These are phyloP conservation scores for Pangasius sanitwongsei DNA, from an alignment of 2,797 vertebrate species.

Conservation along the genomic window DNA sequence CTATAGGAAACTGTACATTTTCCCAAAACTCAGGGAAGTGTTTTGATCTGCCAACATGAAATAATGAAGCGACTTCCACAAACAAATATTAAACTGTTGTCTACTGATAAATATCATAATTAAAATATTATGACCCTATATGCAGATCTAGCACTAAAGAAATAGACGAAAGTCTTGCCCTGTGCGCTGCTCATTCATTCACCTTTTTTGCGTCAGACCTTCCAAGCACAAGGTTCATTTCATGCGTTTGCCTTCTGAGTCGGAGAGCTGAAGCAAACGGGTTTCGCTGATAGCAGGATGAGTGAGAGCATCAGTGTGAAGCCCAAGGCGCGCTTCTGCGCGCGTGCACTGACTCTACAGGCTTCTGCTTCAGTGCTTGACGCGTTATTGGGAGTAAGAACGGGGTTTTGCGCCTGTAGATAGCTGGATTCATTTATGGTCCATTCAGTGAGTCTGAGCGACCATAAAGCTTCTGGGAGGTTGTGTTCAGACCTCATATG, in stretches of 20 bases:
- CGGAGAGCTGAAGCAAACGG: not conserved
- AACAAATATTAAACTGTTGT: not conserved
- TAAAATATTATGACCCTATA: not conserved
- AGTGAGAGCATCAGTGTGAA: not conserved
- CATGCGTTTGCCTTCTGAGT: not conserved
- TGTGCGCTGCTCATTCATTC: not conserved
- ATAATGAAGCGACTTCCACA: not conserved
- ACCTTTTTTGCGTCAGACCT: not conserved
- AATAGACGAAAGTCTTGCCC: not conserved
- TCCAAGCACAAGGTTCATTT: not conserved
- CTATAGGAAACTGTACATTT: not conserved
- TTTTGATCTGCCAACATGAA: not conserved
- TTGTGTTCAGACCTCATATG: slow-evolving; percentile 43
- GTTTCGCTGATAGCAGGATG: not conserved
- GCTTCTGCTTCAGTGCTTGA: not conserved
- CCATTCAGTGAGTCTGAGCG: slow-evolving; percentile 60
- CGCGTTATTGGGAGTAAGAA: not conserved
- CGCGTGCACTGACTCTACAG: not conserved
- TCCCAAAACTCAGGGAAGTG: not conserved
- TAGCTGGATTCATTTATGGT: slow-evolving; percentile 49
- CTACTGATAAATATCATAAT: not conserved
- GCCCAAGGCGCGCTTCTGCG: not conserved
- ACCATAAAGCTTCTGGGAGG: slow-evolving; percentile 54
- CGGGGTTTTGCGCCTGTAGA: slow-evolving; percentile 45
- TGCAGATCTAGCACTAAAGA: not conserved